phyloP scores from a whole-genome alignment of 2,888 invertebrate species.

The Drosophila ezoana region DNA sequence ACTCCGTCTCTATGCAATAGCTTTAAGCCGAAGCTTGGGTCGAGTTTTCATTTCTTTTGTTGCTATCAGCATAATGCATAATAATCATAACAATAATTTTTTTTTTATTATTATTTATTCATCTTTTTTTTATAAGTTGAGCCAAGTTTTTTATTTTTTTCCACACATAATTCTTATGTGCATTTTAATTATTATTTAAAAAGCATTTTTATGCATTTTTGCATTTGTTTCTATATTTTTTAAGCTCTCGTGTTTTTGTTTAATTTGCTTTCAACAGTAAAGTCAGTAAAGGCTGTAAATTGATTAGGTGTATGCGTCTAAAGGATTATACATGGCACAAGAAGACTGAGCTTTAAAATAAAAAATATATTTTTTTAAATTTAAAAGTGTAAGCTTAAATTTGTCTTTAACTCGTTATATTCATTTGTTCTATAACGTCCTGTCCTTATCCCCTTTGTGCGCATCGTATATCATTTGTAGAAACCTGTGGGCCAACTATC shows the following conservation, averaged over 20 bases:
- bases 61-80: constrained; percentile 58
- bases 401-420: background rate
- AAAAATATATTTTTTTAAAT: too few species aligned
- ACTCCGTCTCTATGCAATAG: constrained; percentile 59
- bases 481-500: constrained; percentile 19
- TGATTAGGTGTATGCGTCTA: too few species aligned
- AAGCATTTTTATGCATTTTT: constrained; percentile 52
- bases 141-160: constrained; percentile 35
- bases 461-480: constrained; percentile 3
- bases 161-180: constrained; percentile 56
- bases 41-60: constrained; percentile 59
- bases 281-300: background rate
- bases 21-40: constrained; percentile 57
- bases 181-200: constrained; percentile 69
- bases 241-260: background rate
- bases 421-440: constrained; percentile 2
- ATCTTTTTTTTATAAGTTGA: constrained; percentile 49
- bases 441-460: background rate
- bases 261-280: background rate
- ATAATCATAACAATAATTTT: constrained; percentile 76
- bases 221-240: constrained; percentile 23
- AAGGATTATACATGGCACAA: too few species aligned
- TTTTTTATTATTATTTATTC: constrained; percentile 51
- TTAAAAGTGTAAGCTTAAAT: background rate
- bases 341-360: too few species aligned